Evolutionary conservation across 2,888 invertebrate genomes (phyloP), one percentile per base, ranked within the genome.

Genomic region (Oxystoma pomonae): DNA sequence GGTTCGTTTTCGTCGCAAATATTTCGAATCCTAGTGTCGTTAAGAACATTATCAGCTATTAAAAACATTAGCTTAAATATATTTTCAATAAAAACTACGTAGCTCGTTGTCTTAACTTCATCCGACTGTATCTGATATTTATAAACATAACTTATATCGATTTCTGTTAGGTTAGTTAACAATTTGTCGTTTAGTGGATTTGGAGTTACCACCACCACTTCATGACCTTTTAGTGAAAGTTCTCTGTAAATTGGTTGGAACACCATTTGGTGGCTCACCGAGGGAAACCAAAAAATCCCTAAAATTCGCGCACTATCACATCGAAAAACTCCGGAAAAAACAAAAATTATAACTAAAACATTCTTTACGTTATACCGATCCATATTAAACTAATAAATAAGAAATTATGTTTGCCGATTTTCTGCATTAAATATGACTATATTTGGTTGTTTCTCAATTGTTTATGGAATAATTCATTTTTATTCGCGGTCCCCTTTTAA

Each of bases 201-300:
- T 0, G 76, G 70, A 1, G 84, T 83, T 17, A 83, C 58, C 0
- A 83, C 73, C 0, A 81, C 78, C 0, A 85, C 63, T 61, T 83
- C 73, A 65, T 85, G 84, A 9, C 84, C 84, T 64, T 78, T 74
- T 55, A 76, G 70, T 0, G 80, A 78, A 49, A 85, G 70, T 59
- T 81, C 81, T 20, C 76, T 74, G 70, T 81, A 79, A 18, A 84
- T 72, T 3, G 79, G 77, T 58, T 77, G 77, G 72, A 76, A 82
- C 1, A 81, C 78, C 0, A 80, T 70, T 72, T 84, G 83, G 65
- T 84, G 84, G 68, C 83, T 84, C 62, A 78, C 78, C 1, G 81
- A 81, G 1, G 83, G 78, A 2, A 78, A 75, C 16, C 81, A 75
- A 52, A 81, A 74, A 0, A 82, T 70, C 0, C 76, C 80, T 56